A percentile compares a stretch with the other conserved stretches of the same genome.
phyloP scores from a whole-genome alignment of 2,113 vertebrate genomes.

The Misgurnus mizolepis region DNA sequence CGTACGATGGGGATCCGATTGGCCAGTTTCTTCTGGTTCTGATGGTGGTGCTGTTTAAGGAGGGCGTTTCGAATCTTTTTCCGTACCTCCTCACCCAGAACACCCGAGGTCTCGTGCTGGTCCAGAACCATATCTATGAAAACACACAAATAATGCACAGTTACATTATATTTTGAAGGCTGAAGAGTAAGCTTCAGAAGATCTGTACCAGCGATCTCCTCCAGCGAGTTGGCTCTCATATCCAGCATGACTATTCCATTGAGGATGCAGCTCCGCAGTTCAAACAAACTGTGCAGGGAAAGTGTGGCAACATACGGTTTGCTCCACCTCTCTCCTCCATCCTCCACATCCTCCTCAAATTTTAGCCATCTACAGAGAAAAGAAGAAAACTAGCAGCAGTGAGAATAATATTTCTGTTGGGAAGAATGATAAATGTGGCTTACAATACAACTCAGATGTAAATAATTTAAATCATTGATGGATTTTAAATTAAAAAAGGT shows the following conservation, averaged over 20 bases:
- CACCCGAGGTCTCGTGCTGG: conserved; percentile 87
- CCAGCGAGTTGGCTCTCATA: conserved; percentile 94
- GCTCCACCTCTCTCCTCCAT: conserved; percentile 97
- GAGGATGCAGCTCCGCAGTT: conserved; percentile 95
- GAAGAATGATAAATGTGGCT: too few species aligned
- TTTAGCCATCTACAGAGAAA: conserved; percentile 87
- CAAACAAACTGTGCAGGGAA: conserved; percentile 95
- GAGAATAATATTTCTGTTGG: background rate
- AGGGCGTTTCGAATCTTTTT: conserved; percentile 90
- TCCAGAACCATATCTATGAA: conserved; percentile 95
- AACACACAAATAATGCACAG: background rate
- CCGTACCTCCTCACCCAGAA: conserved; percentile 89
- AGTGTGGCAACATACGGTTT: conserved; percentile 97
- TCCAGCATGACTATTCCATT: conserved; percentile 97
- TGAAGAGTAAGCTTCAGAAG: too few species aligned
- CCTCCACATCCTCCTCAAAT: conserved; percentile 99
- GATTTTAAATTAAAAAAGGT: too few species aligned
- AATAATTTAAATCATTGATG: too few species aligned
- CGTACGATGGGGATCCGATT: conserved; percentile 97
- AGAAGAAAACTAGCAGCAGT: background rate
- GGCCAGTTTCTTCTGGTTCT: conserved; percentile 97
- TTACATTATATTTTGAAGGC: too few species aligned
- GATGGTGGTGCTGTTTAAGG: conserved; percentile 96
- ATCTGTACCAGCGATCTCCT: conserved; percentile 93
- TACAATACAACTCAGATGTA: too few species aligned